Base-by-base conservation (phyloP, 2,113 vertebrate genomes). In the Microcebus griseorufus region DNA sequence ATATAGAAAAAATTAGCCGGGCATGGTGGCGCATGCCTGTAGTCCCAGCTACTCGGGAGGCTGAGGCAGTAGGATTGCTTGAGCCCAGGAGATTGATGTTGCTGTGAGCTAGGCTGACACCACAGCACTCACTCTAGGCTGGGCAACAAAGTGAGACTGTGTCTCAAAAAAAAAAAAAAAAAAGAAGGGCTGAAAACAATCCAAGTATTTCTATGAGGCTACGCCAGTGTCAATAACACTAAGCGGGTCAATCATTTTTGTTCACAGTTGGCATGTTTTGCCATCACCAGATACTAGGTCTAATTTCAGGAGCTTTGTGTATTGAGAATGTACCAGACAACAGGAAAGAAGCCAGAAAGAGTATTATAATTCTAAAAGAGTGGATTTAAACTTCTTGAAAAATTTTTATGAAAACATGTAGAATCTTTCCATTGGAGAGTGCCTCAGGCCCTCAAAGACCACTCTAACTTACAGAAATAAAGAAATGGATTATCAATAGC, bases 381-480 rank as follows among this genome's bases (percentile, higher is more conserved):
- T 70, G 13, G 29, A 75, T 51, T 87, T 88, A 73, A 94, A 76
- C 2, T 73, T 90, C 81, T 89, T 85, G 65, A 95, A 48, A 81
- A 32, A n/a, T 81, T 81, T 92, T 60, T 27, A 32, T 78, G 65
- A 72, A 94, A 85, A 76, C 2, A 75, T 8, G 8, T 90, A 62
- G 17, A 65, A 39, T 51, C 27, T 90, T 69, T 95, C 79, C 9
- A 37, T 18, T 78, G 70, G 7, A 72, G 9, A 88, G 27, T 73
- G 17, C 18, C 37, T 8, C 20, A 42, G 37, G 14, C 32, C 34
- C 42, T 85, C 20, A 67, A 27, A 95, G 67, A 55, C 11, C 14
- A 22, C 13, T 34, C 6, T 69, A 81, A 55, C 32, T 7, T 37
- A 73, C 7, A 86, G 22, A 65, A 90, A 39, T 82, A 83, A 93